Evolutionary conservation across 2,113 vertebrate genomes (phyloP), one percentile per base, ranked within the genome.

Genomic region (Heteronetta atricapilla): DNA sequence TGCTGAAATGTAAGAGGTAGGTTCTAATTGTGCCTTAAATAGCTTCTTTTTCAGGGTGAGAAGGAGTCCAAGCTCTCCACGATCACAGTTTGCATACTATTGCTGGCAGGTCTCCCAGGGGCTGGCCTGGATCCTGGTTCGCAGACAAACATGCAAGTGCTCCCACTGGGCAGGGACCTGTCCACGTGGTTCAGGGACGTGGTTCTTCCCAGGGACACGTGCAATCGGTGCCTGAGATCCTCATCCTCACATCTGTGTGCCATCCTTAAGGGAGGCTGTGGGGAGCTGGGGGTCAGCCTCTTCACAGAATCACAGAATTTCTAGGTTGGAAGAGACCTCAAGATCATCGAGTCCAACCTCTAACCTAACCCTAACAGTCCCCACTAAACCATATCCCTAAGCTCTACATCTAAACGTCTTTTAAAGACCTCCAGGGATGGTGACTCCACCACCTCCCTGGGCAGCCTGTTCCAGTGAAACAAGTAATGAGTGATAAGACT

Each of bases 141-240:
- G 40, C 53, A 72, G 52, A n/a, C 15, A 15, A 8, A 48, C 7
- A 5, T 5, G 31, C 4, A 6, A 20, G 15, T 13, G 15, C 31
- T 20, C 40, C 13, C 10, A 20, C 29, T 21, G 28, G 29, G 19
- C 12, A 66, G 48, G 23, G 50, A 58, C 73, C 68, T 31, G 23
- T 6, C 46, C 34, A n/a, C 8, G 9, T 0, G 4, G 34, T 40
- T 67, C 53, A n/a, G n/a, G n/a, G n/a, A n/a, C 8, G 9, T 0
- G 4, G 34, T 40, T 67, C 53, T 58, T 34, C 60, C 23, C 36
- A 31, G 29, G n/a, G 14, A 12, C 26, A 36, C 0, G 1, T 14
- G 8, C 25, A 17, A 4, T 9, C 0, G 1, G n/a, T 33, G 18
- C 58, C 53, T 1, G 3, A 48, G 38, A 46, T 48, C 46, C 46